These are phyloP conservation scores for Characodon lateralis DNA, from an alignment of 2,797 vertebrate genomes.

Conservation along the genomic window DNA sequence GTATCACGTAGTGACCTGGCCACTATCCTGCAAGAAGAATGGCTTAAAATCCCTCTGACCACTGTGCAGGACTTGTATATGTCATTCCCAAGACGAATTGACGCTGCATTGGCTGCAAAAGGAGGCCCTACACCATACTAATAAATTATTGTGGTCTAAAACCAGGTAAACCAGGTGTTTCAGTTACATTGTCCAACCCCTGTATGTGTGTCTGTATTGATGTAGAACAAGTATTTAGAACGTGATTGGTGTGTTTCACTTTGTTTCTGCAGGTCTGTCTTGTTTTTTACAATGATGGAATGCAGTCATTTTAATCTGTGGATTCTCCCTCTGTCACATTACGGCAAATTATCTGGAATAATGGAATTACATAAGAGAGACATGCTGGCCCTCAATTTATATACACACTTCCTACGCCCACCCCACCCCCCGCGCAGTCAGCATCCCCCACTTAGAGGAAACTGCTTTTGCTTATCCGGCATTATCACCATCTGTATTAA, in stretches of 20 bases:
- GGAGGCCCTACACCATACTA: too few relatives aligned
- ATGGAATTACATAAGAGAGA: constrained; percentile 79
- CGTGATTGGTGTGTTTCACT: constrained; percentile 1
- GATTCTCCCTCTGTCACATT: constrained; percentile 73
- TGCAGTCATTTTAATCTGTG: constrained; percentile 72
- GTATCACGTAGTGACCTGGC: too few relatives aligned
- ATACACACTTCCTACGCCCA: constrained; percentile 35
- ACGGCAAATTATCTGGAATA: constrained; percentile 75
- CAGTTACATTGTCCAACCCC: too few relatives aligned
- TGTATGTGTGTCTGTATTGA: constrained; percentile 3
- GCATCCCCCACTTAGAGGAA: constrained; percentile 50
- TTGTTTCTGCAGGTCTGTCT: not conserved
- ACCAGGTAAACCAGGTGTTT: too few relatives aligned
- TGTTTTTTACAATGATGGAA: constrained; percentile 65
- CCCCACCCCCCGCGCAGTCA: constrained; percentile 17
- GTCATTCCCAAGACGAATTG: too few relatives aligned
- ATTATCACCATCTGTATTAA: constrained; percentile 74
- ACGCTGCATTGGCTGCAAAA: too few relatives aligned
- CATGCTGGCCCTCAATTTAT: constrained; percentile 67
- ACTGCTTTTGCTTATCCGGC: constrained; percentile 74
- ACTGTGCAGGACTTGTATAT: too few relatives aligned
- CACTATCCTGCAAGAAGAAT: too few relatives aligned
- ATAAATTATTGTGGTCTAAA: too few relatives aligned
- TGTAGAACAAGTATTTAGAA: constrained; percentile 11
- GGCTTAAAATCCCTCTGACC: too few relatives aligned